Percentiles rank a stretch among this genome's conserved stretches.
These are phyloP conservation scores for Lutraria lutraria DNA, from an alignment of 2,888 invertebrate genomes.

Conservation along the genomic window DNA sequence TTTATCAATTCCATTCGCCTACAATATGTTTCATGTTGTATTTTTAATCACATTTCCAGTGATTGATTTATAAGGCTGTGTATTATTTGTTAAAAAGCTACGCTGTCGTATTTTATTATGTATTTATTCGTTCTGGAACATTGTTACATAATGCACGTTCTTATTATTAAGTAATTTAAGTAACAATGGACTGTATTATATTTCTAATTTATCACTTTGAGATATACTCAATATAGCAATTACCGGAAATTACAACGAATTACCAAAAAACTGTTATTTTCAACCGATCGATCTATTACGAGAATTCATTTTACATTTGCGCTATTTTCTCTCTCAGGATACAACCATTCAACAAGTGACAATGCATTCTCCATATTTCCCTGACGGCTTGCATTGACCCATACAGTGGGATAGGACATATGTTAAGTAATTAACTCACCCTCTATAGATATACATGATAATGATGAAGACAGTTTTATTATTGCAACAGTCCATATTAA, in stretches of 20 bases:
- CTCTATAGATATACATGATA: neutral
- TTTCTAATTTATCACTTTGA: neutral
- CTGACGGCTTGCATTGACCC: neutral
- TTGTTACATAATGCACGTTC: no score
- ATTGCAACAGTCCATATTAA: neutral
- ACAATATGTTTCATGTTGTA: no score
- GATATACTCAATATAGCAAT: neutral
- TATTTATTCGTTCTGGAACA: no score
- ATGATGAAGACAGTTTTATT: slow-evolving; percentile 10
- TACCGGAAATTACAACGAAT: slow-evolving; percentile 8
- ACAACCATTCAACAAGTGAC: neutral
- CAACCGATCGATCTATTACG: neutral
- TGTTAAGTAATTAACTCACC: slow-evolving; percentile 18
- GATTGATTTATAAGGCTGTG: no score
- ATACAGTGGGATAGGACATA: neutral
- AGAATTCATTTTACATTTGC: slow-evolving; percentile 7
- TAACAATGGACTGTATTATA: no score
- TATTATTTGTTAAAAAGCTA: no score
- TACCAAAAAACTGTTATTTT: neutral
- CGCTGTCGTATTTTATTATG: no score
- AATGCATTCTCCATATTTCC: slow-evolving; percentile 11
- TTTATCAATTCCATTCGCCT: no score
- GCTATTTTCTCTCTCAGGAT: neutral
- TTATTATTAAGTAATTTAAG: no score
- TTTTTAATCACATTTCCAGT: no score